These are phyloP conservation scores for Caenorhabditis afra DNA, from an alignment of 2,888 invertebrate genomes.

Conservation along the genomic window DNA sequence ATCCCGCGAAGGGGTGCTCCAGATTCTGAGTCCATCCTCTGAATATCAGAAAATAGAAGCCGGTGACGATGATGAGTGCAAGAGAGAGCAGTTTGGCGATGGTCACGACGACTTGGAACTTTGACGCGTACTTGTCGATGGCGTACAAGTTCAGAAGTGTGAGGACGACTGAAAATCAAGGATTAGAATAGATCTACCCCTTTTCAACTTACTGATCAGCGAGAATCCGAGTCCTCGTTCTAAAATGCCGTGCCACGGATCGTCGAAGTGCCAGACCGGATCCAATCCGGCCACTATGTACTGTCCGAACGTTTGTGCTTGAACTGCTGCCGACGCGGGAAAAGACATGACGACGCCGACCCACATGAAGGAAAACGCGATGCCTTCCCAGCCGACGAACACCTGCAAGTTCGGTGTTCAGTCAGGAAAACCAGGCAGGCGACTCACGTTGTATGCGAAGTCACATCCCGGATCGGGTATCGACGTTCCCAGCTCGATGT, in stretches of 20 bases:
- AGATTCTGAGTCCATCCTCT: conserved; percentile 66
- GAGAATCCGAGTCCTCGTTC: conserved; percentile 64
- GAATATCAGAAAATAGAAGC: conserved; percentile 68
- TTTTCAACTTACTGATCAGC: conserved; percentile 32
- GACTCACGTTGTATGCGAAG: conserved; percentile 76
- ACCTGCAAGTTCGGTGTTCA: too few relatives aligned
- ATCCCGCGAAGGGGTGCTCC: conserved; percentile 53
- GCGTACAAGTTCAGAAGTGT: conserved; percentile 70
- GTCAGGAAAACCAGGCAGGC: too few relatives aligned
- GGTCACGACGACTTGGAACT: conserved; percentile 71
- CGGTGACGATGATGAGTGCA: conserved; percentile 67
- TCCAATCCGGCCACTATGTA: conserved; percentile 68
- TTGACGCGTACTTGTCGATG: conserved; percentile 68
- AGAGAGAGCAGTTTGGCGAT: conserved; percentile 70
- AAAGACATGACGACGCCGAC: conserved; percentile 66
- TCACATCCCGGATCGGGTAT: conserved; percentile 83
- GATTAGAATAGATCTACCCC: neutral
- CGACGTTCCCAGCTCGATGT: conserved; percentile 91
- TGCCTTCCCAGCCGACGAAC: conserved; percentile 67
- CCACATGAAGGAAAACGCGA: conserved; percentile 72
- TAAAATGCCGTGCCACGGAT: conserved; percentile 48
- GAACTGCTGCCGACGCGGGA: conserved; percentile 73
- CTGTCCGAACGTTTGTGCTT: conserved; percentile 74
- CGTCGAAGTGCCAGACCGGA: conserved; percentile 56
- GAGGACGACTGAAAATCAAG: conserved; percentile 68